Evolutionary conservation across 2,113 vertebrate genomes (phyloP).

Genomic region (Hucho hucho): DNA sequence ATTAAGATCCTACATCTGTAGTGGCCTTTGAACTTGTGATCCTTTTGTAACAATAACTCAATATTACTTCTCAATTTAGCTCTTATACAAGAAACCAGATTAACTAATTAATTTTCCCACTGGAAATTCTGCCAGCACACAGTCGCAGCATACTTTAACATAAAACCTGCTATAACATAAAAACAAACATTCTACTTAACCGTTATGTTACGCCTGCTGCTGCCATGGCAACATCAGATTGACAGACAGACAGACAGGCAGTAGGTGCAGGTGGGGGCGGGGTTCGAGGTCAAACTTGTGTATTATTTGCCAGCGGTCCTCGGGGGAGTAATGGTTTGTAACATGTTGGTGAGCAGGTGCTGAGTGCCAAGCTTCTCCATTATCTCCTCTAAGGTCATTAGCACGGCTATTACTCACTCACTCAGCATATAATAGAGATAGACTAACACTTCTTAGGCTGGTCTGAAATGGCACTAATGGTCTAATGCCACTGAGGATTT

Average conservation of each 20-base stretch:
- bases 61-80: no score
- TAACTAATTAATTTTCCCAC: no score
- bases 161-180: no score
- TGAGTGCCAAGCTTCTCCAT: constrained; percentile 51
- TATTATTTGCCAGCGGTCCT: constrained; percentile 50
- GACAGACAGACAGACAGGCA: not conserved
- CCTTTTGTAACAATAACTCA: no score
- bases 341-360: constrained; percentile 56
- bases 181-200: no score
- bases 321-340: constrained; percentile 39
- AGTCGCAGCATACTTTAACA: no score
- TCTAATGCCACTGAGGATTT: constrained; percentile 10
- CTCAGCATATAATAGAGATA: constrained; percentile 37
- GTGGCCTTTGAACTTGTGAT: no score
- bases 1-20: no score
- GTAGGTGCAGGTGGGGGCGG: constrained; percentile 18
- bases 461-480: constrained; percentile 24
- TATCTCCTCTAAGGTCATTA: constrained; percentile 54
- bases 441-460: constrained; percentile 37
- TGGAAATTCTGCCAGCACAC: no score
- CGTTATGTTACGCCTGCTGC: not conserved
- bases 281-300: constrained; percentile 33
- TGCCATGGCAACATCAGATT: not conserved
- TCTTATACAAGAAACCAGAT: no score
- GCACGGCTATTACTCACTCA: constrained; percentile 50